Base-by-base conservation (phyloP, 2,888 invertebrate genomes). In the Prionchulus punctatus region DNA sequence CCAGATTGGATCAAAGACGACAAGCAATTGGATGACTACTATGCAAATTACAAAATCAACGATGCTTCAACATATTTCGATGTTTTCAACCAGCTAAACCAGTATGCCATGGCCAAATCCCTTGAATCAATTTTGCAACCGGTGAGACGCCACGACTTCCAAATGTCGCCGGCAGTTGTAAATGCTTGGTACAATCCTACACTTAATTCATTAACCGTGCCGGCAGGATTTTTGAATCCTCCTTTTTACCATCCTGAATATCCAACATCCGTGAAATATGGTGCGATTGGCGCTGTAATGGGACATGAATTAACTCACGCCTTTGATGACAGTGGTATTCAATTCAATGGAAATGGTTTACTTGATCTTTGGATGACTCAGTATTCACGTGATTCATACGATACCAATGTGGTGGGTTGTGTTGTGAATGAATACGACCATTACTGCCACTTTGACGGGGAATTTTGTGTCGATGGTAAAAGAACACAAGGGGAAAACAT, bases 171-270 rank as follows among this genome's bases (percentile, higher is more conserved):
- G 15, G 47, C 47, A 23, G 47, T 45, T n/a, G 47, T 45, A 21
- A 45, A 45, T n/a, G 47, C 47, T 12, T 45, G 47, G 47, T 45
- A 45, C 23, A 23, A 45, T n/a, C 47, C 47, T 7, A 45, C 47
- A 4, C 23, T 21, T 23, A 45, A 45, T 45, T 45, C 47, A 4
- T 21, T 45, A 7, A 45, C 47, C 4, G 4, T 45, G n/a, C 47
- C 47, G 23, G 47, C 47, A n/a, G 47, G 47, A 7, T 21, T 45
- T 21, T 21, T 45, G n/a, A n/a, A 45, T 7, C 47, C 47, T 7
- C 47, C 47, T 7, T 23, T 21, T n/a, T 45, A 21, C 23, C 12
- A n/a, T 12, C 15, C 15, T 21, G 23, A 12, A 12, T 45, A 12
- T 45, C 47, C 47, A 45, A 23, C 7, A 7, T n/a, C 47, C 47